Percentiles rank a stretch among this genome's conserved stretches.
Evolutionary conservation across 2,888 invertebrate species (phyloP).

Genomic region (Adineta ricciae): DNA sequence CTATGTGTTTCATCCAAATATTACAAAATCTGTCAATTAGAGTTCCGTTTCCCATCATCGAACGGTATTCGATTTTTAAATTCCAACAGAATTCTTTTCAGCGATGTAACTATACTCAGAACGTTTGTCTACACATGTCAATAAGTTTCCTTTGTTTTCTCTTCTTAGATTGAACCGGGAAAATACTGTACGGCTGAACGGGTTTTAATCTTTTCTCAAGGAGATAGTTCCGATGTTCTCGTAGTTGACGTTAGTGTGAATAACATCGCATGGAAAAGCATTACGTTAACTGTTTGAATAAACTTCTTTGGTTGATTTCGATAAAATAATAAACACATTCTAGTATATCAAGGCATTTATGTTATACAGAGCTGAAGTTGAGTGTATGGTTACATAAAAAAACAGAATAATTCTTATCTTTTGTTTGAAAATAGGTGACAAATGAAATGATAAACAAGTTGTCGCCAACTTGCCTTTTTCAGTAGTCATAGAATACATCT

Average conservation of each 20-base stretch:
- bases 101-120: not conserved
- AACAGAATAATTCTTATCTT: not conserved
- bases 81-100: not conserved
- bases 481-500: not conserved
- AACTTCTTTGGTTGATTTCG: no score
- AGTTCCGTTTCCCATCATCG: not conserved
- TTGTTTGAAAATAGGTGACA: not conserved
- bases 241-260: not conserved
- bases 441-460: not conserved
- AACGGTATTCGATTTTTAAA: not conserved
- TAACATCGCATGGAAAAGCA: not conserved
- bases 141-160: not conserved
- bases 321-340: no score
- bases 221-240: not conserved
- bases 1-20: not conserved
- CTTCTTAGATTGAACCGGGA: no score
- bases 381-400: not conserved
- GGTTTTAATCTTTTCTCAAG: no score
- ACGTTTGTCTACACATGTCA: not conserved
- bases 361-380: no score
- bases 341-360: no score
- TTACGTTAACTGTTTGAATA: no score
- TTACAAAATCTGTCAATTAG: not conserved
- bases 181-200: no score
- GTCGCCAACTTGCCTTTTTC: not conserved